These are phyloP conservation scores for Crenuchus spilurus DNA, from an alignment of 2,797 vertebrate genomes.

Conservation along the genomic window DNA sequence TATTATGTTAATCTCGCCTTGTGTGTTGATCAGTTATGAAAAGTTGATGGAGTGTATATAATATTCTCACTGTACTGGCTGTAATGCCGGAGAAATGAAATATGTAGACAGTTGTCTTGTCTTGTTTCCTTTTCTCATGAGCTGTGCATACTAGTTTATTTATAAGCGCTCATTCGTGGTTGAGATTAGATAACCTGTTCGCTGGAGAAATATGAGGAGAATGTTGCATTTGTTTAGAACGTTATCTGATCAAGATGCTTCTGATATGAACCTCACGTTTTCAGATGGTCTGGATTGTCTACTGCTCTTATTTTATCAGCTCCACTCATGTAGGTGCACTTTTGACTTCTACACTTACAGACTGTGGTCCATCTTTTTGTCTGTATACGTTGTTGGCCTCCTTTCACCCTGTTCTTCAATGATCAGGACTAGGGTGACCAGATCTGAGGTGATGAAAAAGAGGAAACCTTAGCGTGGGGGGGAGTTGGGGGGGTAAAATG, in stretches of 20 bases:
- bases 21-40: conserved; percentile 20
- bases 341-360: too few relatives aligned
- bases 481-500: too few relatives aligned
- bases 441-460: too few relatives aligned
- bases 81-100: too few relatives aligned
- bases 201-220: neutral
- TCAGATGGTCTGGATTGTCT: neutral
- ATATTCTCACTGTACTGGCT: neutral
- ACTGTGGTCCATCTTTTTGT: too few relatives aligned
- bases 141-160: neutral
- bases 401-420: too few relatives aligned
- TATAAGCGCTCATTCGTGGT: neutral
- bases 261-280: conserved; percentile 14
- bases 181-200: neutral
- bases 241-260: neutral
- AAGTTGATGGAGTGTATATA: conserved; percentile 35
- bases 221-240: neutral
- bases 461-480: too few relatives aligned
- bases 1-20: neutral
- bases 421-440: too few relatives aligned
- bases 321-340: too few relatives aligned
- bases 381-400: too few relatives aligned
- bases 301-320: too few relatives aligned
- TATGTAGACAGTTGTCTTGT: neutral
- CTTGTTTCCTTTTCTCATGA: conserved; percentile 3